These are phyloP conservation scores for Prochilodus magdalenae DNA, from an alignment of 2,113 vertebrate genomes.

Conservation along the genomic window DNA sequence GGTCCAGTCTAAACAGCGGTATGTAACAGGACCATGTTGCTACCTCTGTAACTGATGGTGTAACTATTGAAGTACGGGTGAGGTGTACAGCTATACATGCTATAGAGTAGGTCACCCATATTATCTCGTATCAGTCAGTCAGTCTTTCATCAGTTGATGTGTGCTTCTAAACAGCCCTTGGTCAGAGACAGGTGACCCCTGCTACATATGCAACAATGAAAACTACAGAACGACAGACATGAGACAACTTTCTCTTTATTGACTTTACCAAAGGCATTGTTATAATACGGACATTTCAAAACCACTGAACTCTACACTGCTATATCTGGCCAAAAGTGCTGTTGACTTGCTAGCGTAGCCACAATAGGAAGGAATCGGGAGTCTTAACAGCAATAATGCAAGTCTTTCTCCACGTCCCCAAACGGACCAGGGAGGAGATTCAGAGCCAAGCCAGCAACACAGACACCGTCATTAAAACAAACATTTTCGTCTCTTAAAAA, in stretches of 20 bases:
- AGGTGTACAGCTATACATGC: too few species aligned
- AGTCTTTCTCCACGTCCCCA: slow-evolving; percentile 27
- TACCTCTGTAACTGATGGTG: too few species aligned
- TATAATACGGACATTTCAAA: slow-evolving; percentile 74
- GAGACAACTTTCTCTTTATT: slow-evolving; percentile 52
- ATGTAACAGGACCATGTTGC: too few species aligned
- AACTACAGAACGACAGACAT: neutral
- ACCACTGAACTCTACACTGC: slow-evolving; percentile 64
- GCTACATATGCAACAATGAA: neutral
- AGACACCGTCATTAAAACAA: slow-evolving; percentile 60
- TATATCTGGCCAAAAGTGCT: slow-evolving; percentile 23
- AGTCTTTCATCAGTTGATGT: too few species aligned
- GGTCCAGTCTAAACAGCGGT: too few species aligned
- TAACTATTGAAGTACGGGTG: too few species aligned
- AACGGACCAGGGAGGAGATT: slow-evolving; percentile 2
- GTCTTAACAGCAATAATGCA: slow-evolving; percentile 41
- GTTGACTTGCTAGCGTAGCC: slow-evolving; percentile 25
- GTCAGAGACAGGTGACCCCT: neutral
- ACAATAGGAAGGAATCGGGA: slow-evolving; percentile 37
- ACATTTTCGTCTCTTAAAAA: slow-evolving; percentile 51
- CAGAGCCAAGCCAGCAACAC: slow-evolving; percentile 48
- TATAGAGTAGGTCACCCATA: too few species aligned
- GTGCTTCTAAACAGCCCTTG: too few species aligned
- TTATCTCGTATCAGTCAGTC: too few species aligned
- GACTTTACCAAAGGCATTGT: slow-evolving; percentile 71